phyloP scores from a whole-genome alignment of 2,888 invertebrate genomes.

The Alentia gelatinosa region DNA sequence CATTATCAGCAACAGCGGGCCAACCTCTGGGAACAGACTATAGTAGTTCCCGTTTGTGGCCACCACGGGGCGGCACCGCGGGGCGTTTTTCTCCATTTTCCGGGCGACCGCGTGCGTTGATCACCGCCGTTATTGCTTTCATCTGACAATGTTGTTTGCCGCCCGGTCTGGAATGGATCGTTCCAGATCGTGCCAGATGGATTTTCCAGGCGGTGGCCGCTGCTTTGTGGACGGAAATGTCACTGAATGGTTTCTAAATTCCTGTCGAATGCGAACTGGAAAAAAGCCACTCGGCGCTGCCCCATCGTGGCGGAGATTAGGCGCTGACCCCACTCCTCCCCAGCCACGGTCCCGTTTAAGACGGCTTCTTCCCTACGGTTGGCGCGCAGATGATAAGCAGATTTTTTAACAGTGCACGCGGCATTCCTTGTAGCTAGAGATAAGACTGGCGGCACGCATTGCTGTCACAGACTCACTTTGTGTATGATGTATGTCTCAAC shows the following conservation, averaged over 20 bases:
- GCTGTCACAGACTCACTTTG: background rate
- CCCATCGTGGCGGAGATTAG: background rate
- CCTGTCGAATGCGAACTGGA: background rate
- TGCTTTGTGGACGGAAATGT: conserved; percentile 9
- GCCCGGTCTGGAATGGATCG: background rate
- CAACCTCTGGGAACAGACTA: no score
- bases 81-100: background rate
- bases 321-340: background rate
- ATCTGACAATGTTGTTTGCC: conserved; percentile 16
- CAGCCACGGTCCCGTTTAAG: no score
- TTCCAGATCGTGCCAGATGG: background rate
- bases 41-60: no score
- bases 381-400: no score
- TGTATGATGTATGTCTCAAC: background rate
- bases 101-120: background rate
- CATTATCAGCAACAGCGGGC: no score
- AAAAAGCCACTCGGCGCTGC: background rate
- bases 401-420: no score
- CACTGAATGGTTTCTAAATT: background rate
- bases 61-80: no score
- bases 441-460: background rate
- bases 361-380: no score
- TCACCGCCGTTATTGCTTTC: background rate
- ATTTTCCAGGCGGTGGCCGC: background rate
- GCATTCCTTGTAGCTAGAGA: background rate